phyloP scores from a whole-genome alignment of 2,888 invertebrate species.

The Scrobipalpa atriplicella region DNA sequence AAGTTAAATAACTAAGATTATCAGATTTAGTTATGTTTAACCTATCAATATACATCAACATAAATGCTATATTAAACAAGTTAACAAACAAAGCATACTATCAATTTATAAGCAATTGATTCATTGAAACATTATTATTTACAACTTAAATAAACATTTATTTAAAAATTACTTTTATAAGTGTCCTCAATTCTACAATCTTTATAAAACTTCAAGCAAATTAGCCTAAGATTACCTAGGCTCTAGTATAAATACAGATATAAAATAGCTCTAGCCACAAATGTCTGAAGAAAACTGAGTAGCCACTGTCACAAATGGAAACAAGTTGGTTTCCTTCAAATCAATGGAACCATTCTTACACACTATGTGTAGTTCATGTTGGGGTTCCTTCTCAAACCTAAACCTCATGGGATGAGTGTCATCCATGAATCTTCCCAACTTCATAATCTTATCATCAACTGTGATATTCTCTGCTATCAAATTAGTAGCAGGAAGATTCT shows the following conservation, averaged over 20 bases:
- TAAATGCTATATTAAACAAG: background rate
- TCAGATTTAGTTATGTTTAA: background rate
- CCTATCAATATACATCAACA: background rate
- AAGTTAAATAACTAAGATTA: constrained; percentile 29
- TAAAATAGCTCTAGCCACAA: background rate
- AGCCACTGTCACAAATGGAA: background rate
- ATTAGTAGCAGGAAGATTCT: constrained; percentile 74
- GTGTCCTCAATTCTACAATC: constrained; percentile 21
- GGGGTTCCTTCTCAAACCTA: constrained; percentile 69
- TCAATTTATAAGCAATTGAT: constrained; percentile 6
- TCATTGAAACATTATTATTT: constrained; percentile 11
- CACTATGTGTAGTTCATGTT: constrained; percentile 74
- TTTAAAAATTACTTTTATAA: constrained; percentile 21
- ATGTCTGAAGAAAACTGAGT: background rate
- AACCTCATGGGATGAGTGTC: constrained; percentile 75
- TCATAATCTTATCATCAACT: constrained; percentile 74
- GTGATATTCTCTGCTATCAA: constrained; percentile 76
- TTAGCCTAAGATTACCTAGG: constrained; percentile 7
- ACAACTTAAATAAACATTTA: constrained; percentile 22
- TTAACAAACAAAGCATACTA: no score
- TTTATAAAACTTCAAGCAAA: constrained; percentile 9
- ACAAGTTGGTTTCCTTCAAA: constrained; percentile 63
- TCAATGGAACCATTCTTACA: constrained; percentile 80
- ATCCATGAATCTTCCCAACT: constrained; percentile 75
- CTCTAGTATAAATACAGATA: constrained; percentile 10